Evolutionary conservation across 2,113 vertebrate species (phyloP).

Genomic region (Tragelaphus scriptus): DNA sequence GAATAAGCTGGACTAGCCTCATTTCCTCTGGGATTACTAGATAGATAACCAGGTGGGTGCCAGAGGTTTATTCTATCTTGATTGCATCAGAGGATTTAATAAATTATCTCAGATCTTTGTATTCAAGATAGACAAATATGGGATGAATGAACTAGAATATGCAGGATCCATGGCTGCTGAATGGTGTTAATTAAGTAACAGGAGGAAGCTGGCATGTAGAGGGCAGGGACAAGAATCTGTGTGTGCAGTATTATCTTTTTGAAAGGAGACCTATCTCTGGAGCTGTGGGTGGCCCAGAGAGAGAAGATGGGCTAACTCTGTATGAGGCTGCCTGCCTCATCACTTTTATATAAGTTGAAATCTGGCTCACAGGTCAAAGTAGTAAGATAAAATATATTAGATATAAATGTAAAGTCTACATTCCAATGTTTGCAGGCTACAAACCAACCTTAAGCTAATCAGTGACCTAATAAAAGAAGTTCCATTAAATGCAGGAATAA

Average conservation of each 20-base stretch:
- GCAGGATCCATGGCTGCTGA: not conserved
- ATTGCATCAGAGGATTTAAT: constrained; percentile 1
- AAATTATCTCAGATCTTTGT: not conserved
- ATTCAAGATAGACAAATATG: not conserved
- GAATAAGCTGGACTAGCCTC: not conserved
- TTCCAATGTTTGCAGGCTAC: not conserved
- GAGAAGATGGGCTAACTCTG: not conserved
- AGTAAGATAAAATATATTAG: not conserved
- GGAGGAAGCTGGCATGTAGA: not conserved
- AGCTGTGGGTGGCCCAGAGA: not conserved
- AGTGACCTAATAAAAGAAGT: not conserved
- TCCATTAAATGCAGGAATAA: not conserved
- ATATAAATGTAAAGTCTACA: not conserved
- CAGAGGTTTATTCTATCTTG: not conserved
- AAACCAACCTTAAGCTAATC: not conserved
- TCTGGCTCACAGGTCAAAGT: not conserved
- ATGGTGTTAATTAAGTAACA: not conserved
- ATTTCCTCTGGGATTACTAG: not conserved
- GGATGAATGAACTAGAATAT: not conserved
- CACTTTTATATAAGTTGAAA: not conserved
- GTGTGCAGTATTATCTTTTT: not conserved
- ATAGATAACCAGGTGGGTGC: not conserved
- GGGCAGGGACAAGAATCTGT: not conserved
- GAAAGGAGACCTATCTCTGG: not conserved
- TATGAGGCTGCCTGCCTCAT: not conserved